phyloP scores from a whole-genome alignment of 1,140 invertebrate species.

The Solenopsis fugax region DNA sequence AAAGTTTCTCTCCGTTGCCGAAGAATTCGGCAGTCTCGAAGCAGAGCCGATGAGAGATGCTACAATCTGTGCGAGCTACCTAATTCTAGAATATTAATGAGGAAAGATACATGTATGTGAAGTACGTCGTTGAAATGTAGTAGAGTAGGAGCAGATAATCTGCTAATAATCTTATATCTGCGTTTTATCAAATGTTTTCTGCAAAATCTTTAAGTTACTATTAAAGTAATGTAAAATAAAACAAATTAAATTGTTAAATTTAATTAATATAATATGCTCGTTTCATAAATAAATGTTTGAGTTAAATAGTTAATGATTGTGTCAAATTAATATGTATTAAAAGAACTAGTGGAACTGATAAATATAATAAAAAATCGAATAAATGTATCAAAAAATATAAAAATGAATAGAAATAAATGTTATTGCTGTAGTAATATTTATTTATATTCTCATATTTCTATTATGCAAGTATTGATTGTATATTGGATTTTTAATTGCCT shows the following conservation, averaged over 20 bases:
- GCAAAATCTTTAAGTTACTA: neutral
- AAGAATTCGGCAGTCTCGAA: slow-evolving; percentile 33
- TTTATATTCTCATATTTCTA: neutral
- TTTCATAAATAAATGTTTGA: neutral
- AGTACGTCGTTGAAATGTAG: neutral
- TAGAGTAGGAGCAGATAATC: neutral
- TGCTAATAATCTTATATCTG: neutral
- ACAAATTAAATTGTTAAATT: neutral
- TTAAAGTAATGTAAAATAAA: neutral
- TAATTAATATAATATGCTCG: neutral
- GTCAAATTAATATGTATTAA: neutral
- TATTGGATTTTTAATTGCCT: neutral
- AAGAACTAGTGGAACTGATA: neutral
- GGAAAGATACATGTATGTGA: neutral
- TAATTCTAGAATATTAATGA: slow-evolving; percentile 9
- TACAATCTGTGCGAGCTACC: slow-evolving; percentile 4
- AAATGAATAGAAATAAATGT: neutral
- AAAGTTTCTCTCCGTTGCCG: slow-evolving; percentile 32
- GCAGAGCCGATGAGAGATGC: neutral
- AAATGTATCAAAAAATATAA: neutral
- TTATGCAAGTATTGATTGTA: neutral
- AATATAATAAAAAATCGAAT: slow-evolving; percentile 6
- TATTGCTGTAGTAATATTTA: neutral
- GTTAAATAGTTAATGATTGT: neutral
- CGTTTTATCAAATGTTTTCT: neutral